Base-by-base conservation (phyloP, 2,797 vertebrate genomes). In the Eulemur mongoz region DNA sequence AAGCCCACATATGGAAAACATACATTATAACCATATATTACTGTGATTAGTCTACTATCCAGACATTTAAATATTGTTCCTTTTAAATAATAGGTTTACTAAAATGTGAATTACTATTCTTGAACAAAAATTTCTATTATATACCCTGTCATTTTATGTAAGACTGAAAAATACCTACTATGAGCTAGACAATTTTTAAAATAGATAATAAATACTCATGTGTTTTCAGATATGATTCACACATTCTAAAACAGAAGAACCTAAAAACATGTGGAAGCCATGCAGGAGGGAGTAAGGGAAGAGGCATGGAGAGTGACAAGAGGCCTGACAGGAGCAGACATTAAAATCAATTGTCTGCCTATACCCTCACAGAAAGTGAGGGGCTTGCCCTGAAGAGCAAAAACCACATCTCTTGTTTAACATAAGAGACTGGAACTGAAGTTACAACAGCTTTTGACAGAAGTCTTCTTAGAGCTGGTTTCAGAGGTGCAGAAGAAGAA, bases 331-430 rank as follows among this genome's bases (percentile, higher is more conserved):
- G 7, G 2, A 75, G 20, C 17, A 20, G 9, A 84, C 23, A 30
- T 69, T 43, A 4, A 40, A 22, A 72, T 40, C 18, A 78, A 75
- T 0, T 67, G 7, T n/a, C 30, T 40, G 0, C n/a, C 23, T 35
- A 23, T 48, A 48, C 22, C 13, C 7, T n/a, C n/a, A 23, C 17
- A 65, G 59, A 40, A 89, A 32, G 4, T 22, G 11, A n/a, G 2
- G 13, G 4, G 13, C 17, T 84, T 1, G 0, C 6, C 2, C 2
- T 57, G 43, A 70, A 69, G 1, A 35, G 8, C 1, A 38, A 69
- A 78, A 40, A 5, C 32, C 11, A 4, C 2, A 27, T 22, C 13
- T 80, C 7, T 38, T 61, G 1, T 82, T 75, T 91, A 85, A n/a
- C 5, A 40, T 2, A 35, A 40, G 35, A 76, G 45, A 54, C 22